Percentiles rank a stretch among this genome's conserved stretches.
Conservation (phyloP, 2,113 vertebrate genomes). For the Tympanuchus pallidicinctus region DNA sequence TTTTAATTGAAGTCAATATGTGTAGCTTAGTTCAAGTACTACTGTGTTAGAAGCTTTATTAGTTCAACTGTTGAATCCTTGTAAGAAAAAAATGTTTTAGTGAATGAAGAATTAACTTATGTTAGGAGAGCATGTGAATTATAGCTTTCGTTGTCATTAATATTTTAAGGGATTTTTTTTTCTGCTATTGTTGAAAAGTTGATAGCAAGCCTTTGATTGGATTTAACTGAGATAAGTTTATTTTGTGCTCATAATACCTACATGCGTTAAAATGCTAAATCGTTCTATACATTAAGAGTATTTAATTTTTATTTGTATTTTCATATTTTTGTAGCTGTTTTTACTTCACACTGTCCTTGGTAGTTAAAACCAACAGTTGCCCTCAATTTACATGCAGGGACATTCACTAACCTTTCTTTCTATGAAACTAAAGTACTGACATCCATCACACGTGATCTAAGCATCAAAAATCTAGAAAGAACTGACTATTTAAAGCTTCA, state of each 20-base stretch:
- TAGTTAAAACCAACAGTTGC: background rate
- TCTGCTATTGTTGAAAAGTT: background rate
- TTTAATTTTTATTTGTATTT: background rate
- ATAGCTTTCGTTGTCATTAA: background rate
- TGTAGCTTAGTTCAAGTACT: background rate
- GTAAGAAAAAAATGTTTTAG: background rate
- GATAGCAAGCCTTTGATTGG: background rate
- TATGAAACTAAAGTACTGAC: background rate
- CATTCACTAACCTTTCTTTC: background rate
- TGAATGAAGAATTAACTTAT: background rate
- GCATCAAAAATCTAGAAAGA: background rate
- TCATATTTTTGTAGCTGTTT: background rate
- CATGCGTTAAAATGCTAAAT: background rate
- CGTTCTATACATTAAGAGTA: background rate
- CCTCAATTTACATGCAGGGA: background rate
- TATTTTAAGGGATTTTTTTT: background rate
- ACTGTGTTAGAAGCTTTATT: fast-evolving
- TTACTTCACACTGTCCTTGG: background rate
- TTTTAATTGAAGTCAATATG: fast-evolving
- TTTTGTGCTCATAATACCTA: background rate
- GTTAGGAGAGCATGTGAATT: background rate
- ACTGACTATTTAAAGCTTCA: background rate
- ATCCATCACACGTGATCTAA: background rate
- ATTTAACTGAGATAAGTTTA: background rate
- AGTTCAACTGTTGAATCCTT: background rate